phyloP scores from a whole-genome alignment of 2,888 invertebrate genomes.

The Andrena marginata region DNA sequence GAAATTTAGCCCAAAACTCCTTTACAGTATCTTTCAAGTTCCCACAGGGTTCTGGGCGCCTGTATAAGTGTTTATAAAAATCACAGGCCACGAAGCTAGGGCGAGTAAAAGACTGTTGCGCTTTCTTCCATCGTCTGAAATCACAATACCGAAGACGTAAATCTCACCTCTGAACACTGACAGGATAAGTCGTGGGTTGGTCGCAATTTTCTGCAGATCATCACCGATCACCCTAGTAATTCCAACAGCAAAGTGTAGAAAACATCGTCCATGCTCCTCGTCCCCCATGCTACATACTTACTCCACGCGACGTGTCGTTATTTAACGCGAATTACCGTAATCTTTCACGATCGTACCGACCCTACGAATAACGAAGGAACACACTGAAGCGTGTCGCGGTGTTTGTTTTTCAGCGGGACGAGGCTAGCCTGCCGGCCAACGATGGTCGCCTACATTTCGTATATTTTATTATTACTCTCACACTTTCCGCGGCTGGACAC shows the following conservation, averaged over 20 bases:
- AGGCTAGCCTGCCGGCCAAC: slow-evolving; percentile 56
- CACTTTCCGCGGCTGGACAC: slow-evolving; percentile 76
- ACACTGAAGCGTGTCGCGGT: slow-evolving; percentile 52
- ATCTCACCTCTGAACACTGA: too few species aligned
- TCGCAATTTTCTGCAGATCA: too few species aligned
- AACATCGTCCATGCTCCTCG: background rate
- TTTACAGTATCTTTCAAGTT: too few species aligned
- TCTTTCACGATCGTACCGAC: slow-evolving; percentile 63
- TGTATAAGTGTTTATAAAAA: too few species aligned
- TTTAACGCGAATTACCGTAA: slow-evolving; percentile 59
- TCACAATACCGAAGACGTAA: too few species aligned
- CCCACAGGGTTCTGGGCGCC: too few species aligned
- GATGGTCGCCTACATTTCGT: slow-evolving; percentile 78
- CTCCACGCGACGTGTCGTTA: slow-evolving; percentile 45
- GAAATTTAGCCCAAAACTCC: too few species aligned
- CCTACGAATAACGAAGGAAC: slow-evolving; percentile 61
- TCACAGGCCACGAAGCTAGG: too few species aligned
- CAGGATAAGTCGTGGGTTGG: too few species aligned
- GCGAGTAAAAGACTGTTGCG: too few species aligned
- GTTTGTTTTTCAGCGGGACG: slow-evolving; percentile 69
- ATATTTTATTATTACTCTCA: slow-evolving; percentile 82
- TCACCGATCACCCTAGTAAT: background rate
- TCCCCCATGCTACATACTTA: slow-evolving; percentile 14
- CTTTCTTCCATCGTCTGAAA: too few species aligned
- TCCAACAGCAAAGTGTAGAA: background rate